Evolutionary conservation across 2,888 invertebrate species (phyloP), one percentile per base, ranked within the genome.

Genomic region (Omphaloscelis lunosa): DNA sequence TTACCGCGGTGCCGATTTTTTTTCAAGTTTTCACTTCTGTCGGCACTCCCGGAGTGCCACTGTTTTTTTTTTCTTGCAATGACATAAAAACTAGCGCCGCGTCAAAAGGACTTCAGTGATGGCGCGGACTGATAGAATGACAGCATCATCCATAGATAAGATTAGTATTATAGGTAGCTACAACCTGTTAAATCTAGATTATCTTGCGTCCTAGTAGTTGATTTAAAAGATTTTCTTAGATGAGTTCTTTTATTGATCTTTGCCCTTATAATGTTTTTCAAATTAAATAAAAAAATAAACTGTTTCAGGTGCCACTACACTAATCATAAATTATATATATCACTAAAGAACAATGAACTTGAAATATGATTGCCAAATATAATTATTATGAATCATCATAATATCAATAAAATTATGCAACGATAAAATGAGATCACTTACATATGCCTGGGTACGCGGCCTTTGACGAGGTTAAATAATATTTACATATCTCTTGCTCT

Each of bases 321-420:
- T n/a, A 48, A 69, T 11, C 9, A 39, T 4, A 59, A 20, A 41
- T 15, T 41, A n/a, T 58, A 41, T 41, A 53, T 61, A 61, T 77
- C 15, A 39, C 4, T 56, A 69, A 56, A 61, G 66, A 51, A 6
- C 61, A 77, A 71, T 67, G 69, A 72, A 69, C 72, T 72, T 72
- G 27, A 41, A 72, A 72, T 29, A 67, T 41, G 67, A 53, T 41
- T 5, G 51, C 45, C 61, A 75, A 27, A 74, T 51, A 41, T 59
- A 53, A n/a, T 61, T 58, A 56, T 58, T 17, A 45, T 66, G 61
- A 69, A 51, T 79, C 61, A 70, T 69, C 1, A 15, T 48, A 41
- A 41, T 12, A 45, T 45, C 15, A 29, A 34, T 34, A 45, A 41
- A 20, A 65, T 48, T 66, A 83, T 72, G 65, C 20, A 72, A 80